Base-by-base conservation (phyloP, 2,888 invertebrate genomes). In the Heliconius ethilla region DNA sequence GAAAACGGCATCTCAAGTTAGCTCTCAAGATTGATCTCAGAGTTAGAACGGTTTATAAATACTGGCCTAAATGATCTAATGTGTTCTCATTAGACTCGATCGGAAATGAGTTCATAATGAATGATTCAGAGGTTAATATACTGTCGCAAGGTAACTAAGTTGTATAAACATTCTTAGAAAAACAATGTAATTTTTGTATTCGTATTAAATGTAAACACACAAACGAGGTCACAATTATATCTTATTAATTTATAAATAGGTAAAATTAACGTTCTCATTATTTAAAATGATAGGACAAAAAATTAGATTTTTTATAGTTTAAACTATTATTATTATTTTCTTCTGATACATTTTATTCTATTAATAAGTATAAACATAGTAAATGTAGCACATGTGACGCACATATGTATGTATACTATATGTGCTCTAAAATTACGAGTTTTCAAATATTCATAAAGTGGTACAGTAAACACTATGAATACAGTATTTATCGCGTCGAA, bases 51-150 rank as follows among this genome's bases (percentile, higher is more conserved):
- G 15, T 18, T 51, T 51, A 51, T 18, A 5, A 51, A 51, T 51
- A 51, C 45, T 18, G 18, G 15, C 6, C 18, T 74, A 13, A 40
- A 27, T 63, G 18, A 37, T 37, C 25, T 74, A 63, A 63, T 63
- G 63, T 62, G 40, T 62, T 62, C 25, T 63, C 63, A 63, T 62
- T 74, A 27, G 40, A 40, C 27, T 37, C 40, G 40, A 74, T 63
- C 18, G 63, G 74, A 74, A 40, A 74, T 62, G 40, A 63, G 62
- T 74, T 63, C 40, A 62, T 45, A 27, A 40, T 40, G 63, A 40
- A 63, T 63, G 74, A 74, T 27, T 74, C 74, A 74, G 62, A 63
- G 40, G 73, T 63, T 74, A 74, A 40, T 63, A 40, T 73, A 37
- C 25, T 62, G 63, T 74, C 40, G 63, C 63, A 25, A 62, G 7